phyloP scores from a whole-genome alignment of 2,113 vertebrate genomes.

The Gopherus evgoodei region DNA sequence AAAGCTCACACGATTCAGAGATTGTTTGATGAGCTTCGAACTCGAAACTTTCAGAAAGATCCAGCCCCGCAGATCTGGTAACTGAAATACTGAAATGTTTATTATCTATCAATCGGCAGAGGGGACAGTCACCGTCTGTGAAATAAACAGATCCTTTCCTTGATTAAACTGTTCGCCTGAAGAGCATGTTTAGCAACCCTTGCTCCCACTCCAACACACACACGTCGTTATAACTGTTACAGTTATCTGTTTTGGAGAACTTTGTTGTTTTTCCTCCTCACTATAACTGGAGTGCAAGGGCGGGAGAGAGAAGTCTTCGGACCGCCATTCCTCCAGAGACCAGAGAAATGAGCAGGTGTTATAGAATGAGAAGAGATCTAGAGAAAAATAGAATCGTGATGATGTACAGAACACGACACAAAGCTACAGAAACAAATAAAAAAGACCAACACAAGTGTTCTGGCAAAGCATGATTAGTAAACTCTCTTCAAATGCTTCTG shows the following conservation, averaged over 20 bases:
- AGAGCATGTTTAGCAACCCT: background rate
- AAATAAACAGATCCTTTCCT: background rate
- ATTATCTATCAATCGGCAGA: background rate
- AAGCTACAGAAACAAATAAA: background rate
- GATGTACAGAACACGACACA: background rate
- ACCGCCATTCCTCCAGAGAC: background rate
- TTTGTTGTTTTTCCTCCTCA: background rate
- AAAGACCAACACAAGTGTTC: background rate
- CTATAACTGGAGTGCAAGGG: background rate
- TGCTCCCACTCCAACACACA: fast-evolving
- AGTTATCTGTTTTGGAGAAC: background rate
- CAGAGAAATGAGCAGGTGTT: background rate
- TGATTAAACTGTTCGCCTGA: background rate
- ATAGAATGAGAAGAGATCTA: background rate
- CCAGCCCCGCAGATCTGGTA: background rate
- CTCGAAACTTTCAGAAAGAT: background rate
- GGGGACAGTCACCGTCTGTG: fast-evolving
- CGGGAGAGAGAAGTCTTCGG: background rate
- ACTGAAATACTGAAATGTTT: background rate
- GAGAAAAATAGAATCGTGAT: background rate
- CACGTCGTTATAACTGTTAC: background rate
- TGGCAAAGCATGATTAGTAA: background rate
- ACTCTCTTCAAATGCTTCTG: background rate
- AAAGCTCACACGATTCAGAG: background rate
- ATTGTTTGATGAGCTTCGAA: background rate